Conservation (phyloP, 2,113 vertebrate species). For the Ailurus styani region DNA sequence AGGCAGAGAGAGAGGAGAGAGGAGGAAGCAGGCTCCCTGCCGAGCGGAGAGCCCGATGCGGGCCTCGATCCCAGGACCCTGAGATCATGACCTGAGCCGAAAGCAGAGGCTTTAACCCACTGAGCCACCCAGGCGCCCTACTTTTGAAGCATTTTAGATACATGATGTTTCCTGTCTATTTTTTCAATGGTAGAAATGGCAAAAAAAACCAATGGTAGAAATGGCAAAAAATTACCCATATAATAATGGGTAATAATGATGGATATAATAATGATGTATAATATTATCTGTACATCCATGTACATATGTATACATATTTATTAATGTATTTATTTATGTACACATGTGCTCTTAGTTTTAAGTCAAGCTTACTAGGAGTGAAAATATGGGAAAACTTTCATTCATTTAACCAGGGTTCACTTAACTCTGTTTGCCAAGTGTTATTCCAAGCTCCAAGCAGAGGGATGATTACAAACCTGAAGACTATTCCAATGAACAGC, state of each 20-base stretch:
- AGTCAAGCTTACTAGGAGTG: background rate
- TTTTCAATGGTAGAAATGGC: background rate
- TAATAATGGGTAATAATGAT: background rate
- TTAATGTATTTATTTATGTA: background rate
- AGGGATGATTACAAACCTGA: background rate
- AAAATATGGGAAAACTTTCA: background rate
- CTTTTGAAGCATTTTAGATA: background rate
- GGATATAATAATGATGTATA: background rate
- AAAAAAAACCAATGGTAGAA: background rate
- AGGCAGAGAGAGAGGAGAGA: no score
- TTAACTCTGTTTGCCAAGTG: background rate
- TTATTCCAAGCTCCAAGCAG: background rate
- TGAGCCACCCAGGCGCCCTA: background rate
- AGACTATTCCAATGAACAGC: background rate
- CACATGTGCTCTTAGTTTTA: background rate
- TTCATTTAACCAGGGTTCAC: background rate
- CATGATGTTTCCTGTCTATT: background rate
- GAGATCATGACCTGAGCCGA: no score
- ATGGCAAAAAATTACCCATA: background rate
- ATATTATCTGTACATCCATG: background rate
- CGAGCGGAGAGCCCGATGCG: no score
- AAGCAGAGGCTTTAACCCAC: no score
- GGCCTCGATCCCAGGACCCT: no score
- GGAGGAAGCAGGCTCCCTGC: no score
- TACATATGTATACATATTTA: background rate